Base-by-base conservation (phyloP, 2,888 invertebrate species). In the Seira musarum region DNA sequence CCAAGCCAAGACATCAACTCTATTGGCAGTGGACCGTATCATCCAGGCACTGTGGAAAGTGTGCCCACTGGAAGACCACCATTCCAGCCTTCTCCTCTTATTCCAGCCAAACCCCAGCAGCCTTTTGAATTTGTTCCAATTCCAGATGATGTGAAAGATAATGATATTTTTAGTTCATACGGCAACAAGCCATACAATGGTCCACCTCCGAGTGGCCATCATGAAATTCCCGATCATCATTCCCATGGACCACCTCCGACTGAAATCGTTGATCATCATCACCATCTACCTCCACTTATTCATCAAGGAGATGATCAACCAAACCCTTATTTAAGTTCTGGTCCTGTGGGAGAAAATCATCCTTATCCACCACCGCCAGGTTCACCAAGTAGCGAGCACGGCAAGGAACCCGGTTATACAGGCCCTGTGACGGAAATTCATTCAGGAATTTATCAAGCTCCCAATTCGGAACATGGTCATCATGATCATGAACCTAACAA, bases 401-500 rank as follows among this genome's bases (percentile, higher is more conserved):
- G 21, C 5, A 69, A 53, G 46, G 66, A 69, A 8, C 0, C 15
- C 0, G 73, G 73, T 0, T 80, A 80, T 15, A 35, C 79, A 0
- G 73, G 79, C 3, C 79, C 79, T 0, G 79, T 80, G 2, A 13
- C 73, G 10, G 79, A 80, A 69, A 68, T 73, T 17, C 69, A 73
- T 21, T 24, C 73, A 10, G 79, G 79, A 63, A 24, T 24, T 24
- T 73, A 80, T 17, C 66, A 70, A 1, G 21, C 30, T 19, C 66
- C 75, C 40, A 22, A 46, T 49, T 22, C 67, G 3, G 67, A 49
- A 49, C 1, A 24, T 13, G 22, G 15, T 21, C 10, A 67, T 15
- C 22, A 6, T 24, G 17, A 13, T 67, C 67, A 46, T 49, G 40
- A 13, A 49, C 21, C 15, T 13, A 63, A 63, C n/a, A n/a, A n/a